Evolutionary conservation across 2,888 invertebrate species (phyloP).

Genomic region (Cremastinae sp.): DNA sequence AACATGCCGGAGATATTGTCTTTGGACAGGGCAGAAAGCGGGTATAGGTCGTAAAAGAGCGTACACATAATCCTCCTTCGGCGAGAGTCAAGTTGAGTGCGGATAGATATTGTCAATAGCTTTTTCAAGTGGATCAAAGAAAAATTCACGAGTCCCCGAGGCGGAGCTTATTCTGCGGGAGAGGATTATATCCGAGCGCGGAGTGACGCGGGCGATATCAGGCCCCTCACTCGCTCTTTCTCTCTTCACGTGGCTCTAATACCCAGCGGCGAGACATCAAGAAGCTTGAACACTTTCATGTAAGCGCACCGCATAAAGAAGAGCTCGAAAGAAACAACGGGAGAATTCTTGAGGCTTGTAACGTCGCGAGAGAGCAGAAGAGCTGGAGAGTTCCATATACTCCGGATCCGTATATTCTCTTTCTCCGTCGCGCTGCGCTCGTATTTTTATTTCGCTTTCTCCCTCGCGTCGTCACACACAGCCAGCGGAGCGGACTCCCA

Average conservation of each 20-base stretch:
- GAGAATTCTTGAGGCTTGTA: constrained; percentile 63
- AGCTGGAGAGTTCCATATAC: constrained; percentile 63
- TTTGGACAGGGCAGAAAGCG: constrained; percentile 6
- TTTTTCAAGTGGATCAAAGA: constrained; percentile 58
- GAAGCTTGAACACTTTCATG: constrained; percentile 65
- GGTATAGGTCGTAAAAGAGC: constrained; percentile 4
- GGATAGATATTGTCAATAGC: constrained; percentile 59
- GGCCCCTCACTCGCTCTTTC: constrained; percentile 8
- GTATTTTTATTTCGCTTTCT: constrained; percentile 11
- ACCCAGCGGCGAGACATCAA: constrained; percentile 50
- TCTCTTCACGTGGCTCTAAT: neutral
- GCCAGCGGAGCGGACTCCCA: constrained; percentile 23
- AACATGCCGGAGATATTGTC: constrained; percentile 41
- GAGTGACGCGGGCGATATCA: constrained; percentile 21
- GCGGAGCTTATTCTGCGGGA: constrained; percentile 44
- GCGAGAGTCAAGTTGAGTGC: constrained; percentile 45
- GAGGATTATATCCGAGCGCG: constrained; percentile 44
- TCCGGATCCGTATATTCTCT: constrained; percentile 54
- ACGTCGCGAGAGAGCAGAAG: constrained; percentile 65
- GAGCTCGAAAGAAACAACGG: constrained; percentile 57
- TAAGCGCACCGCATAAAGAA: constrained; percentile 58
- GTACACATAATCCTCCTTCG: constrained; percentile 23
- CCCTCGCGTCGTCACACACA: constrained; percentile 27
- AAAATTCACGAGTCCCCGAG: constrained; percentile 55
- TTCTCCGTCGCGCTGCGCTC: constrained; percentile 10